These are phyloP conservation scores for Chrysomela aeneicollis DNA, from an alignment of 2,888 invertebrate species.

Conservation along the genomic window DNA sequence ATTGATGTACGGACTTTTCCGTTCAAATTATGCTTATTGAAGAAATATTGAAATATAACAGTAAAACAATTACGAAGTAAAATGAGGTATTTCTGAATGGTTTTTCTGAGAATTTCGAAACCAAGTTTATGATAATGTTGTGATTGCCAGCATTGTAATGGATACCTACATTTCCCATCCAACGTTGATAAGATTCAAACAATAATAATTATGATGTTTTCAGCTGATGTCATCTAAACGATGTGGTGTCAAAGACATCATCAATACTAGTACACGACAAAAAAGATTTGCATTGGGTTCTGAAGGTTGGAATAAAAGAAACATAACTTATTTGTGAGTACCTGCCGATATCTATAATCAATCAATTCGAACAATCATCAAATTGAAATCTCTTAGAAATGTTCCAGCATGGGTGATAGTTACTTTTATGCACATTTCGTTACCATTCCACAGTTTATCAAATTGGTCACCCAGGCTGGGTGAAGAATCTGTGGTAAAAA, in stretches of 20 bases:
- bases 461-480: constrained; percentile 73
- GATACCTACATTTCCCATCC: too few relatives aligned
- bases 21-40: too few relatives aligned
- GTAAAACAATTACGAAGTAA: too few relatives aligned
- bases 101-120: too few relatives aligned
- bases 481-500: constrained; percentile 64
- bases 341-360: neutral
- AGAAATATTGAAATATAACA: too few relatives aligned
- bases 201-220: constrained; percentile 31
- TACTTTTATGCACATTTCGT: neutral
- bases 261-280: constrained; percentile 55
- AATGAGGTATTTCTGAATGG: too few relatives aligned
- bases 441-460: constrained; percentile 69
- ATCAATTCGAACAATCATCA: neutral
- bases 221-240: constrained; percentile 73
- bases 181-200: too few relatives aligned
- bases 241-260: constrained; percentile 77
- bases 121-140: too few relatives aligned
- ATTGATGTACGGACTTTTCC: too few relatives aligned
- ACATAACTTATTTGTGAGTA: constrained; percentile 74
- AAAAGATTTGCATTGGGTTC: constrained; percentile 70
- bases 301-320: constrained; percentile 73
- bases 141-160: too few relatives aligned
- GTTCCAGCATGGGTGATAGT: too few relatives aligned
- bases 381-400: too few relatives aligned